phyloP scores from a whole-genome alignment of 1,140 invertebrate species.

The Bradysia coprophila region DNA sequence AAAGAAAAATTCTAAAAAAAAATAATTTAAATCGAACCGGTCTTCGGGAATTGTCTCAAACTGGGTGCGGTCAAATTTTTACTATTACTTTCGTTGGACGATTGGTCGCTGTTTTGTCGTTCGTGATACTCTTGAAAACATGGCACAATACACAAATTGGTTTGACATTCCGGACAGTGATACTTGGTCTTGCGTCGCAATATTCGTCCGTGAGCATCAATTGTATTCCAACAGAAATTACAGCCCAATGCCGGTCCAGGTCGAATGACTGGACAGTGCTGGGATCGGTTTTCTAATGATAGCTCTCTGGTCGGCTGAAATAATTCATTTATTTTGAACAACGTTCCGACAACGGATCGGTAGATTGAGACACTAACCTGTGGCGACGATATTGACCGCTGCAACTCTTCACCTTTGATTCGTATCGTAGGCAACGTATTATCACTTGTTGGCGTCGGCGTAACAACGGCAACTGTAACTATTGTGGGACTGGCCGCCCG shows the following conservation, averaged over 20 bases:
- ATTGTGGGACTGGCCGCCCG: neutral
- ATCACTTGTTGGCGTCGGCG: neutral
- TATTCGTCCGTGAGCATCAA: slow-evolving; percentile 58
- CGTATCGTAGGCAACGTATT: slow-evolving; percentile 21
- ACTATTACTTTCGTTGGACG: neutral
- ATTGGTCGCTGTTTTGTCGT: slow-evolving; percentile 9
- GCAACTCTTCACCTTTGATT: slow-evolving; percentile 29
- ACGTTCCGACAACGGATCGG: no score
- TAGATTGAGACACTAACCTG: no score
- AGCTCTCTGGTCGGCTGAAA: slow-evolving; percentile 13
- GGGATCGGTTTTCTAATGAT: slow-evolving; percentile 24
- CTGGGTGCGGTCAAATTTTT: slow-evolving; percentile 1
- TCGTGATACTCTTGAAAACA: slow-evolving; percentile 71
- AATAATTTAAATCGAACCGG: slow-evolving; percentile 17
- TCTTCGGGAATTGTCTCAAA: slow-evolving; percentile 16
- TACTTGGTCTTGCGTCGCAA: slow-evolving; percentile 70
- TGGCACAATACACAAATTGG: slow-evolving; percentile 69
- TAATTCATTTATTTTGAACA: neutral
- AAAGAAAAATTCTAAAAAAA: no score
- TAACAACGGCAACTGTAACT: neutral
- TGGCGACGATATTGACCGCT: slow-evolving; percentile 35
- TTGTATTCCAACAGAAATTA: slow-evolving; percentile 77
- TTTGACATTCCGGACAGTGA: slow-evolving; percentile 71
- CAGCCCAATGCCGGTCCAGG: slow-evolving; percentile 64
- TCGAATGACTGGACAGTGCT: slow-evolving; percentile 59